Base-by-base conservation (phyloP, 1,140 invertebrate genomes). In the Conus ventricosus region DNA sequence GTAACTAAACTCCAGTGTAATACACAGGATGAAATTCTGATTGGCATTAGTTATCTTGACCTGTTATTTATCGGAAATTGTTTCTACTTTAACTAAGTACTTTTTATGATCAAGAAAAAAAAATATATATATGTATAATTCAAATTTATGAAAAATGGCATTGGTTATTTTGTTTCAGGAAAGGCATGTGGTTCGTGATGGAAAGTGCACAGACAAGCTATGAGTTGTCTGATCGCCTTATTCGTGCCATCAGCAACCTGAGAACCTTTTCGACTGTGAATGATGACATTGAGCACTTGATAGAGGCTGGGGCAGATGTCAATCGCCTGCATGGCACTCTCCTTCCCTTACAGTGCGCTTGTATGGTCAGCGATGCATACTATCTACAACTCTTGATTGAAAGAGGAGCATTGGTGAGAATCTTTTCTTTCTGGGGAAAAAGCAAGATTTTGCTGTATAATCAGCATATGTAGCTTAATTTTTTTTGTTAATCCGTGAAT, bases 161-260 rank as follows among this genome's bases (percentile, higher is more conserved):
- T 39, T 39, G n/a, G 53, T 27, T 20, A 20, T 87, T 63, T 63
- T 84, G 25, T 57, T 85, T 75, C 85, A 87, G 85, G 57, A 60
- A 57, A 86, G 90, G 67, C 89, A 95, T 95, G 95, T 95, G 94
- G 94, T 95, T 93, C 89, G 90, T 93, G n/a, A 94, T 95, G 94
- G 94, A 93, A 71, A 94, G 93, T 71, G 92, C 91, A 84, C 95
- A 95, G 87, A 89, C 90, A 75, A 92, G 90, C 27, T 94, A 95
- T 87, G 89, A 94, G 23, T 89, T 95, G 71, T 95, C 95, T 7
- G 94, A 95, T 39, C 90, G 94, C 67, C 90, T 95, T 4, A 94
- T 95, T 25, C 84, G 94, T 76, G 93, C 94, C 51, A 95, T 95
- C 71, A 94, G 92, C 91, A 91, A 93, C 87, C 94, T 94, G 92